Percentiles rank a stretch among this genome's conserved stretches.
These are phyloP conservation scores for Noctua fimbriata DNA, from an alignment of 2,888 invertebrate species.

Conservation along the genomic window DNA sequence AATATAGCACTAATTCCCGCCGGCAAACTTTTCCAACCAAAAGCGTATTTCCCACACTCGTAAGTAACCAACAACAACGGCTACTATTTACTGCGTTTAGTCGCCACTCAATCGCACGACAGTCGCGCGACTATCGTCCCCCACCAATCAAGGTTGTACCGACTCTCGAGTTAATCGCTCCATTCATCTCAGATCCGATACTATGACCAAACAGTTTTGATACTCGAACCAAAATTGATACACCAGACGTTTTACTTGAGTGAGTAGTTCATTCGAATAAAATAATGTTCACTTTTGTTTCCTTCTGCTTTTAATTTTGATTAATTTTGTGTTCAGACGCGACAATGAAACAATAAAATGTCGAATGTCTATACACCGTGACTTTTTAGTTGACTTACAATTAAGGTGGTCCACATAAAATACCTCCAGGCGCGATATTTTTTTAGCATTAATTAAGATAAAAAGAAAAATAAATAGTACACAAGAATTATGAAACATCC, in stretches of 20 bases:
- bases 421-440: too few relatives aligned
- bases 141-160: slow-evolving; percentile 82
- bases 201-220: slow-evolving; percentile 49
- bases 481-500: too few relatives aligned
- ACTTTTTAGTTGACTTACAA: too few relatives aligned
- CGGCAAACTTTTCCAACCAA: not conserved
- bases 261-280: not conserved
- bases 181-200: slow-evolving; percentile 73
- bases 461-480: too few relatives aligned
- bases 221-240: slow-evolving; percentile 9
- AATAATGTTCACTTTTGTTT: not conserved
- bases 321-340: not conserved
- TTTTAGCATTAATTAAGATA: too few relatives aligned
- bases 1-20: too few relatives aligned
- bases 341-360: too few relatives aligned
- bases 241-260: not conserved
- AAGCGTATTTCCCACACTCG: not conserved
- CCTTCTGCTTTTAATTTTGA: not conserved
- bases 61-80: slow-evolving; percentile 26
- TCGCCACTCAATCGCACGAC: slow-evolving; percentile 69
- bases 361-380: too few relatives aligned
- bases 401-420: too few relatives aligned
- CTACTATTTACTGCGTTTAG: slow-evolving; percentile 51
- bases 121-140: slow-evolving; percentile 73
- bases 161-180: slow-evolving; percentile 80